These are phyloP conservation scores for Anthonomus grandis DNA, from an alignment of 1,140 invertebrate species.

Conservation along the genomic window DNA sequence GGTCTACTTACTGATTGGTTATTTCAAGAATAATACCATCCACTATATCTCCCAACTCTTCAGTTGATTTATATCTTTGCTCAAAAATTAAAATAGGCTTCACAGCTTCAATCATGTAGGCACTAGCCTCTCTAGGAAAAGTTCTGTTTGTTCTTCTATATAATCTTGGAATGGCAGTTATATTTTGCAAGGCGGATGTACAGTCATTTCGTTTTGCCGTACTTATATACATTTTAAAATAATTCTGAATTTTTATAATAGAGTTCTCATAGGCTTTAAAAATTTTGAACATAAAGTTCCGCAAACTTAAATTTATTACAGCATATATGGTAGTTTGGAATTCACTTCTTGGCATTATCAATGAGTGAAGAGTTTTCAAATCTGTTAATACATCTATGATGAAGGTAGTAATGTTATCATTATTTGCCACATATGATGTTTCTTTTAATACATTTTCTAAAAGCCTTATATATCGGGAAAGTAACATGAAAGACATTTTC, in stretches of 20 bases:
- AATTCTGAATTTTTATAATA: slow-evolving; percentile 52
- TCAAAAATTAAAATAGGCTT: slow-evolving; percentile 62
- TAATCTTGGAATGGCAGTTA: slow-evolving; percentile 86
- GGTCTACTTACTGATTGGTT: slow-evolving; percentile 33
- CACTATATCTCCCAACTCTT: slow-evolving; percentile 24
- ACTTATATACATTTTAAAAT: slow-evolving; percentile 52
- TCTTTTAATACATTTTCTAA: slow-evolving; percentile 33
- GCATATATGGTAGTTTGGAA: slow-evolving; percentile 32
- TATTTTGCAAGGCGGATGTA: slow-evolving; percentile 63
- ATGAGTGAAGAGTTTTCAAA: slow-evolving; percentile 30
- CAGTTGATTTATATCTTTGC: slow-evolving; percentile 52
- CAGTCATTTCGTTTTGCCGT: slow-evolving; percentile 54
- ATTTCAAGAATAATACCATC: slow-evolving; percentile 29
- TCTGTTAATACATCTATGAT: slow-evolving; percentile 38
- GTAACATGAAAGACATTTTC: slow-evolving; percentile 39
- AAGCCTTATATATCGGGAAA: slow-evolving; percentile 39
- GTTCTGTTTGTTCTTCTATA: slow-evolving; percentile 92
- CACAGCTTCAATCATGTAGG: slow-evolving; percentile 71
- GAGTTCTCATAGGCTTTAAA: slow-evolving; percentile 43
- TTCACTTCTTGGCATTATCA: slow-evolving; percentile 24
- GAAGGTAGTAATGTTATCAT: slow-evolving; percentile 29
- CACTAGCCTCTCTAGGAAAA: slow-evolving; percentile 71
- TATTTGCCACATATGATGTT: not conserved
- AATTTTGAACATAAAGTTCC: slow-evolving; percentile 28
- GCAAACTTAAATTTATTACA: slow-evolving; percentile 32